Evolutionary conservation across 2,113 vertebrate genomes (phyloP).

Genomic region (Esox niger): DNA sequence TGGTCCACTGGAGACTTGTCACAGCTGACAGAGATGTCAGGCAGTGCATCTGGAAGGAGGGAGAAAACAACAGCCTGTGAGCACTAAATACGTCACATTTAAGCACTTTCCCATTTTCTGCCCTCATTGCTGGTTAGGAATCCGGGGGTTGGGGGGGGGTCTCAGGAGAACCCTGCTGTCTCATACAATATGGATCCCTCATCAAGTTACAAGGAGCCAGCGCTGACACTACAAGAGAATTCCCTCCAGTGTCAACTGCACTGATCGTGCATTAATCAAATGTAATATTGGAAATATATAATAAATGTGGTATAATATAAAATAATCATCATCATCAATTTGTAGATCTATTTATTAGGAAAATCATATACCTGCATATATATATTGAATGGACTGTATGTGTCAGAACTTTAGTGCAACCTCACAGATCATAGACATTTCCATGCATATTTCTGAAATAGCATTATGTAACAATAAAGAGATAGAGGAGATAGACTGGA

Average conservation of each 20-base stretch:
- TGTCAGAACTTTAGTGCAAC: neutral
- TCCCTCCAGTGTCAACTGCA: neutral
- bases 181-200: neutral
- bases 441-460: neutral
- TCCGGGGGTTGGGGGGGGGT: neutral
- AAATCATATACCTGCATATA: no score
- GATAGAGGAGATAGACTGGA: constrained; percentile 5
- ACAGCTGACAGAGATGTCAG: constrained; percentile 75
- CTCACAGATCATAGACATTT: neutral
- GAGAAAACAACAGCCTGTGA: neutral
- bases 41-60: constrained; percentile 75
- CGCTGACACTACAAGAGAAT: neutral
- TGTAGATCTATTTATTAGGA: no score
- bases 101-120: neutral
- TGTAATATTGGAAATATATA: neutral
- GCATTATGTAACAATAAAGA: neutral
- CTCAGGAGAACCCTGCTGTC: neutral
- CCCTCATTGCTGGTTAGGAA: neutral
- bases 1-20: constrained; percentile 81
- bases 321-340: no score
- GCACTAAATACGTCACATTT: neutral
- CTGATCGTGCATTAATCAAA: neutral
- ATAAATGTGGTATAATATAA: no score
- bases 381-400: neutral
- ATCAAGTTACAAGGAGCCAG: neutral